These are phyloP conservation scores for Drosophila nr. fundita DNA, from an alignment of 2,888 invertebrate genomes.

Conservation along the genomic window DNA sequence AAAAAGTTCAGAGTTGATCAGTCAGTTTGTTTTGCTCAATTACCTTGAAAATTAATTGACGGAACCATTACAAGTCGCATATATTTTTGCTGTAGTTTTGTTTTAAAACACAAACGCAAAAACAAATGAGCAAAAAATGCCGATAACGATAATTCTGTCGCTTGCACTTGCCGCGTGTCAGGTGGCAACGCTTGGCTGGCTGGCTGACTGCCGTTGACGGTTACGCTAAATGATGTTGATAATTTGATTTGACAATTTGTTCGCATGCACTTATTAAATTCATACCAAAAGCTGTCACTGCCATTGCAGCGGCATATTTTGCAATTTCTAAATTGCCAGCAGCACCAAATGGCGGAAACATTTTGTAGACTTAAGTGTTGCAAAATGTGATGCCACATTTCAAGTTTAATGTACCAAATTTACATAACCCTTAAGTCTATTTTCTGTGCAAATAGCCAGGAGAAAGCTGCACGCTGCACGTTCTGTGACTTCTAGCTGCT, in stretches of 20 bases:
- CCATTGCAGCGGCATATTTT: constrained; percentile 44
- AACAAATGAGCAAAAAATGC: not conserved
- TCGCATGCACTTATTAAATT: constrained; percentile 68
- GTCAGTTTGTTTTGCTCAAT: constrained; percentile 20
- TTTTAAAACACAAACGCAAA: not conserved
- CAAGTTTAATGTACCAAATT: constrained; percentile 59
- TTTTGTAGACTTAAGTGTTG: constrained; percentile 29
- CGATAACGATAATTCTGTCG: constrained; percentile 31
- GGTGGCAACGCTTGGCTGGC: constrained; percentile 54
- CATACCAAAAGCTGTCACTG: constrained; percentile 18
- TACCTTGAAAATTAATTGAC: constrained; percentile 12
- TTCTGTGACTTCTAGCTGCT: constrained; percentile 66
- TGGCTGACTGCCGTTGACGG: constrained; percentile 40
- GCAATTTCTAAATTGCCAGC: constrained; percentile 54
- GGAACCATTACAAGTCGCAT: constrained; percentile 2
- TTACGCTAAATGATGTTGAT: constrained; percentile 67
- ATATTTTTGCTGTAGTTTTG: not conserved
- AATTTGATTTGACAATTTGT: constrained; percentile 80
- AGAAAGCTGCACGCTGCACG: constrained; percentile 62
- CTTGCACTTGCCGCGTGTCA: constrained; percentile 30
- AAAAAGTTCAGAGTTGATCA: constrained; percentile 77
- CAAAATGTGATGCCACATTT: constrained; percentile 54
- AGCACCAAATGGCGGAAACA: constrained; percentile 47
- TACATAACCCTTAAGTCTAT: constrained; percentile 58
- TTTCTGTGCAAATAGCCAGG: constrained; percentile 26